Conservation (phyloP, 2,797 vertebrate species). For the Xerus rutilus region DNA sequence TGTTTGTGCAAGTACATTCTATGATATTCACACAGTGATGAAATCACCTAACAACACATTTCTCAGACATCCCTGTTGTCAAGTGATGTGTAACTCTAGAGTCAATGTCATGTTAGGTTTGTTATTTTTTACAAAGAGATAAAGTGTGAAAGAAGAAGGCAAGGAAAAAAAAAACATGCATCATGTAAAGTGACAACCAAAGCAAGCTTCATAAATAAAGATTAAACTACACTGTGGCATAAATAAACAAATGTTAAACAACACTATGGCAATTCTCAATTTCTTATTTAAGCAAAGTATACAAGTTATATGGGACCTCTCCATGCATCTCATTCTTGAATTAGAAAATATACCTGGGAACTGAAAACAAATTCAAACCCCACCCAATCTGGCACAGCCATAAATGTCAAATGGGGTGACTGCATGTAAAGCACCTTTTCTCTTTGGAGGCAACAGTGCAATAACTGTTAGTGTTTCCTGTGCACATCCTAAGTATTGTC, state of each 20-base stretch:
- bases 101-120: neutral
- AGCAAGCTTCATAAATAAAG: neutral
- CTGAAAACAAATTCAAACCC: neutral
- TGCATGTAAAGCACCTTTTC: neutral
- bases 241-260: neutral
- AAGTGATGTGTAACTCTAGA: neutral
- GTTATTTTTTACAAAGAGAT: neutral
- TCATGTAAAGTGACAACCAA: neutral
- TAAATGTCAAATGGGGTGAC: neutral
- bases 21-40: neutral
- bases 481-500: neutral
- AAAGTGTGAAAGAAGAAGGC: neutral
- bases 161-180: neutral
- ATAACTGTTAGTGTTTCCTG: neutral
- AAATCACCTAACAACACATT: neutral
- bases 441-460: neutral
- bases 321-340: neutral
- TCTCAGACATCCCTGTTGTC: neutral
- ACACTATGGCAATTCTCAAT: neutral
- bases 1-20: neutral
- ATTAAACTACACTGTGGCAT: neutral
- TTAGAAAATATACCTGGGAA: neutral
- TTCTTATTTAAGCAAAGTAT: neutral
- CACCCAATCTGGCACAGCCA: neutral
- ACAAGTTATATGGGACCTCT: neutral